These are phyloP conservation scores for Bombus confusus DNA, from an alignment of 1,140 invertebrate genomes.

Conservation along the genomic window DNA sequence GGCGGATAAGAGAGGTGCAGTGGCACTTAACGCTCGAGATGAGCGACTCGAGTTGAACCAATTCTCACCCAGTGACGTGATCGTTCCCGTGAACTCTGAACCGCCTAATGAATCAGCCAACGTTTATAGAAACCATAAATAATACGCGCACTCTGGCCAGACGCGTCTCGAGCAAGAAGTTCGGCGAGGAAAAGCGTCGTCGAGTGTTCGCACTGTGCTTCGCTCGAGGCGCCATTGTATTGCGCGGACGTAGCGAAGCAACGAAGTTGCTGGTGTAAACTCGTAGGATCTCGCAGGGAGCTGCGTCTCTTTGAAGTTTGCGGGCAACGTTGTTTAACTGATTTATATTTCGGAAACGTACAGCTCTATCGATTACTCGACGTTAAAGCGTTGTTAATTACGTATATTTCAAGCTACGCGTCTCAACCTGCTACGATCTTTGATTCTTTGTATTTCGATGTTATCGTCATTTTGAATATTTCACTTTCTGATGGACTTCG, in stretches of 20 bases:
- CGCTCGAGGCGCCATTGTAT: not conserved
- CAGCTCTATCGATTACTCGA: too few relatives aligned
- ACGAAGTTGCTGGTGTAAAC: not conserved
- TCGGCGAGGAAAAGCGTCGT: not conserved
- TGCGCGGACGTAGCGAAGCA: too few relatives aligned
- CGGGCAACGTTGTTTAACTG: too few relatives aligned
- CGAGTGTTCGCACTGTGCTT: not conserved
- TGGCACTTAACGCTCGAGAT: slow-evolving; percentile 54
- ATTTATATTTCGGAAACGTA: too few relatives aligned
- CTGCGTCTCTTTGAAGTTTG: not conserved
- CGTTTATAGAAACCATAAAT: slow-evolving; percentile 63
- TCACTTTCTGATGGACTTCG: too few relatives aligned
- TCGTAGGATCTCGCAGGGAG: not conserved
- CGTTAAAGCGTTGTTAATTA: too few relatives aligned
- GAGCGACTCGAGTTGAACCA: slow-evolving; percentile 58
- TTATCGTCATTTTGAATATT: too few relatives aligned
- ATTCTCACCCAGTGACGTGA: slow-evolving; percentile 67
- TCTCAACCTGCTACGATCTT: too few relatives aligned
- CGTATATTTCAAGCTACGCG: too few relatives aligned
- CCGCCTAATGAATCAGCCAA: slow-evolving; percentile 57
- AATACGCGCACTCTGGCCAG: not conserved
- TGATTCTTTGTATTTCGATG: too few relatives aligned
- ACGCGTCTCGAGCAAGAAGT: not conserved
- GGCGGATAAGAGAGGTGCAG: slow-evolving; percentile 43
- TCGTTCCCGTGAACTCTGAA: slow-evolving; percentile 61